Evolutionary conservation across 2,888 invertebrate genomes (phyloP).

Genomic region (Dynastes grantii): DNA sequence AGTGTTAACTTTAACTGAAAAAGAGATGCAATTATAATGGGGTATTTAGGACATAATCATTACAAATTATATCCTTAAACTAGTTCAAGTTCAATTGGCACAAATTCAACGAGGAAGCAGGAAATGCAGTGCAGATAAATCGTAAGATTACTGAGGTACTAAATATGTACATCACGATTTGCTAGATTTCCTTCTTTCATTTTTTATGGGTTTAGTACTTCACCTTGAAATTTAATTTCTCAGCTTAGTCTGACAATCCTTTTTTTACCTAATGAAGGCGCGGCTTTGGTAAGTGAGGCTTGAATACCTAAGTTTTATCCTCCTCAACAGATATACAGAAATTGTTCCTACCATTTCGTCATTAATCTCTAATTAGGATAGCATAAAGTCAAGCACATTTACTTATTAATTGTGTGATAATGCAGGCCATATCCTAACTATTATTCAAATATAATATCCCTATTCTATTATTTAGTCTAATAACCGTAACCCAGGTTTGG

Average conservation of each 20-base stretch:
- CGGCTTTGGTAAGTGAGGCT: no score
- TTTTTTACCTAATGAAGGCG: no score
- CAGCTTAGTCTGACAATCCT: background rate
- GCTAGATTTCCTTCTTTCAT: background rate
- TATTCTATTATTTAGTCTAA: constrained; percentile 27
- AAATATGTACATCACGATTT: background rate
- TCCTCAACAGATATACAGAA: no score
- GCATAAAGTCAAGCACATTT: no score
- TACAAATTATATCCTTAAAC: no score
- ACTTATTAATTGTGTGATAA: background rate
- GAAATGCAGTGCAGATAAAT: background rate
- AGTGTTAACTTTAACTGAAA: no score
- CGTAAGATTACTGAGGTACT: background rate
- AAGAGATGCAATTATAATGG: no score
- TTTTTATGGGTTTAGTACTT: background rate
- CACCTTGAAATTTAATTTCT: background rate
- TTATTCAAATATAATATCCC: constrained; percentile 9
- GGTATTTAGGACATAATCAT: no score
- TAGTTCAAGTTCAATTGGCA: background rate
- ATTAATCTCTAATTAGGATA: no score
- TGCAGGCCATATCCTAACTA: background rate
- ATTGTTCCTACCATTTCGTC: no score
- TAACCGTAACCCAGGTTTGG: background rate
- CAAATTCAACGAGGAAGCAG: constrained; percentile 3
- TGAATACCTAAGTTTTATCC: no score